Evolutionary conservation across 2,113 vertebrate genomes (phyloP).

Genomic region (Amia ocellicauda): DNA sequence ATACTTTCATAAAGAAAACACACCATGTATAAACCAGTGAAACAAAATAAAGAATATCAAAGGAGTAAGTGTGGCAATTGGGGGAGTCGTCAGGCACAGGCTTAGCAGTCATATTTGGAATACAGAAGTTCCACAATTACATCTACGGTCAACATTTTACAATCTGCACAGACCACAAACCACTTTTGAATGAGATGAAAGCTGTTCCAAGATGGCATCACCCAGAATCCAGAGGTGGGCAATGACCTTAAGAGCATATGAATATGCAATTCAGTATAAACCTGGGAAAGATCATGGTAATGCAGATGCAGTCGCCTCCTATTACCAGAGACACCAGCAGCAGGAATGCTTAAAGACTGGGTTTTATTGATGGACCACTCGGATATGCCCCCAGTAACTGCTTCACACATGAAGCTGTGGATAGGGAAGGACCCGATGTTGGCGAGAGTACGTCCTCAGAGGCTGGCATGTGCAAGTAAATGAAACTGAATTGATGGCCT

Average conservation of each 20-base stretch:
- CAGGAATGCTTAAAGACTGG: background rate
- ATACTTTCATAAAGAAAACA: too few relatives aligned
- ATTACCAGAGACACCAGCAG: background rate
- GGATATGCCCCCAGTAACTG: background rate
- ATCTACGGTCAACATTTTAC: background rate
- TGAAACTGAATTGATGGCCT: too few relatives aligned
- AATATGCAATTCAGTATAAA: conserved; percentile 5
- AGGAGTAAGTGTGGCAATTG: too few relatives aligned
- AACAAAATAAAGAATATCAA: too few relatives aligned
- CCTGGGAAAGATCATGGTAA: background rate
- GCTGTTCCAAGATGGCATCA: background rate
- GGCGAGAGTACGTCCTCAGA: too few relatives aligned
- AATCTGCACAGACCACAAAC: conserved; percentile 11
- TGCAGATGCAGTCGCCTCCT: background rate
- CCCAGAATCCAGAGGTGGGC: conserved; percentile 11
- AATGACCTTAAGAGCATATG: background rate
- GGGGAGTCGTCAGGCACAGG: too few relatives aligned
- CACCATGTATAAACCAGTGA: too few relatives aligned
- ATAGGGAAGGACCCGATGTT: background rate
- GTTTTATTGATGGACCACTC: background rate
- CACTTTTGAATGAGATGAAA: background rate
- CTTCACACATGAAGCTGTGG: background rate
- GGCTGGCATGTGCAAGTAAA: too few relatives aligned
- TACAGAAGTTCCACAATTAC: too few relatives aligned
- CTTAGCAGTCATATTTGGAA: too few relatives aligned